Conservation (phyloP, 1,140 invertebrate genomes). For the Hesperophylax magnus region DNA sequence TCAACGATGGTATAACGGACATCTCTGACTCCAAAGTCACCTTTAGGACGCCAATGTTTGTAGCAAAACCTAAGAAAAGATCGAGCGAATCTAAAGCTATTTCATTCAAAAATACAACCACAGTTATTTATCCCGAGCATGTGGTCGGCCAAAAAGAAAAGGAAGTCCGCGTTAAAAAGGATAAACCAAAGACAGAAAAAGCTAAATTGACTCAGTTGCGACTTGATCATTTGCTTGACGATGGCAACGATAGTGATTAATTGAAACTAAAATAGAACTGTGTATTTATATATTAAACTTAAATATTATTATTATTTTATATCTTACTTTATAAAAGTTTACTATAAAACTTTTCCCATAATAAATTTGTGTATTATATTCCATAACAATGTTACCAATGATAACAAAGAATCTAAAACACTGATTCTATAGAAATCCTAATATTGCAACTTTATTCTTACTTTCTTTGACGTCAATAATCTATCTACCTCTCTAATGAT, state of each 20-base stretch:
- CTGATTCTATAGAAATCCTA: too few relatives aligned
- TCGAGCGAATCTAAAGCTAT: slow-evolving; percentile 62
- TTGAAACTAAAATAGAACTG: neutral
- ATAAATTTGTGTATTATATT: too few relatives aligned
- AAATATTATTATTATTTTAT: neutral
- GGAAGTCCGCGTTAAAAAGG: slow-evolving; percentile 65
- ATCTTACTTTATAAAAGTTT: neutral
- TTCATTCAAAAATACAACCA: slow-evolving; percentile 76
- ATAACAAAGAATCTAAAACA: too few relatives aligned
- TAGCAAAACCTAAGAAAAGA: slow-evolving; percentile 13
- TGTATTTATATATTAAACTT: neutral
- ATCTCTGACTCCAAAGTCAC: slow-evolving; percentile 62
- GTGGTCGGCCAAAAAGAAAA: slow-evolving; percentile 79
- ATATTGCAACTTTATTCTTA: too few relatives aligned
- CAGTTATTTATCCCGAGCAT: slow-evolving; percentile 83
- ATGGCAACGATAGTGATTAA: slow-evolving; percentile 65
- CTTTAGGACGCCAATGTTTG: slow-evolving; percentile 65
- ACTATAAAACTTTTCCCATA: too few relatives aligned
- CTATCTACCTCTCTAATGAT: too few relatives aligned
- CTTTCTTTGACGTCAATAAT: too few relatives aligned
- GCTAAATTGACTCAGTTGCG: slow-evolving; percentile 66
- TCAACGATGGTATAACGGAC: too few relatives aligned
- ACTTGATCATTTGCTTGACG: slow-evolving; percentile 75
- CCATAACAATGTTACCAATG: too few relatives aligned
- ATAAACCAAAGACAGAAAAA: slow-evolving; percentile 58